Percentiles rank a stretch among this genome's conserved stretches.
phyloP scores from a whole-genome alignment of 2,797 vertebrate genomes.

The Synaphobranchus kaupii region DNA sequence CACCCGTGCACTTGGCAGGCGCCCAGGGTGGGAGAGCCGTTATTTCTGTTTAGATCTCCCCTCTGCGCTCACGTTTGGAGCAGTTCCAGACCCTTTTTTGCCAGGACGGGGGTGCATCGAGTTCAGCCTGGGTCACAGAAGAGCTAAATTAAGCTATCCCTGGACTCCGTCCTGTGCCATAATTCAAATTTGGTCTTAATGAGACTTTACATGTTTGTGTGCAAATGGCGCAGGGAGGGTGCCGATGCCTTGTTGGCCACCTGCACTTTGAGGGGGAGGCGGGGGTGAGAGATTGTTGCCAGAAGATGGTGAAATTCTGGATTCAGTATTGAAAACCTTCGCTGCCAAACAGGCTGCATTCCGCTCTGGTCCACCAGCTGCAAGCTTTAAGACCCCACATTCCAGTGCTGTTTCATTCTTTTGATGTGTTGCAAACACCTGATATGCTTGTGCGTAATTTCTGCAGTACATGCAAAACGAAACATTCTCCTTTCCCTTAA shows the following conservation, averaged over 20 bases:
- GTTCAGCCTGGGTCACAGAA: slow-evolving; percentile 6
- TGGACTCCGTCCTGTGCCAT: background rate
- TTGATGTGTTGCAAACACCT: background rate
- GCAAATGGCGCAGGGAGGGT: background rate
- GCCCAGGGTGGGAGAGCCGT: background rate
- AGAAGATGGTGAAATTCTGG: background rate
- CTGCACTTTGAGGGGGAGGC: background rate
- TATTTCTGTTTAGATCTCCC: slow-evolving; percentile 23
- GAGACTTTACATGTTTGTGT: background rate
- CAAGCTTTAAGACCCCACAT: background rate
- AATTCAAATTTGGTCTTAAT: background rate
- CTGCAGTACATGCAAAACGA: background rate
- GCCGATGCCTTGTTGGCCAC: background rate
- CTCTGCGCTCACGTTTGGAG: background rate
- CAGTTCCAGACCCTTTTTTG: background rate
- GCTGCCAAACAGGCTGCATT: background rate
- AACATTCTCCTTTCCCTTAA: background rate
- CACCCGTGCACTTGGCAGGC: background rate
- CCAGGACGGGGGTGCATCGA: background rate
- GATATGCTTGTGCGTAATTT: background rate
- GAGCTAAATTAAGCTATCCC: background rate
- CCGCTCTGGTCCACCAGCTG: background rate
- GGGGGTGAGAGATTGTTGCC: background rate
- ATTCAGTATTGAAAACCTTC: background rate
- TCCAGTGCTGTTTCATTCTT: background rate